Evolutionary conservation across 2,113 vertebrate genomes (phyloP).

Genomic region (Lipotes vexillifer): DNA sequence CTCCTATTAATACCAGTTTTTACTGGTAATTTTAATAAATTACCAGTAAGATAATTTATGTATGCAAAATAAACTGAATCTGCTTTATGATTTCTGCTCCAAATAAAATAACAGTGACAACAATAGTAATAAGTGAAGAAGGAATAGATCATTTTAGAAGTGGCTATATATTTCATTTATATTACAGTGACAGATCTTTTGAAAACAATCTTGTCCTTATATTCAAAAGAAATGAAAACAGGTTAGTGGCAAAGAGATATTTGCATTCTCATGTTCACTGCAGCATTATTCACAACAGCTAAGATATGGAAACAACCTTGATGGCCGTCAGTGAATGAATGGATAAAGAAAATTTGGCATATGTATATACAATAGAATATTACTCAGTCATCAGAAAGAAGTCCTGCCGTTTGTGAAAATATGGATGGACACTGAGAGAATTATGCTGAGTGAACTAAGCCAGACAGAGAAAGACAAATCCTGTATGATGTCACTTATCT

Average conservation of each 20-base stretch:
- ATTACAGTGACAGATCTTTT: neutral
- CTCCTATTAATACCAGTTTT: neutral
- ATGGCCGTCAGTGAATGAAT: neutral
- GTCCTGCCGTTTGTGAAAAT: neutral
- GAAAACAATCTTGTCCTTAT: neutral
- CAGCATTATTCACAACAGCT: neutral
- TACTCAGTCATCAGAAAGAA: neutral
- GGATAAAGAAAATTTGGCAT: neutral
- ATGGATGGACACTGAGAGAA: neutral
- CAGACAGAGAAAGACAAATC: neutral
- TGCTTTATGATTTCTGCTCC: neutral
- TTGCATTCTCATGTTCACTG: neutral
- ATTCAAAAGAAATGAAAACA: neutral
- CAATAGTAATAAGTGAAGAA: neutral
- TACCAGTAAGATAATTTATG: neutral
- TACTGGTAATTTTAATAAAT: neutral
- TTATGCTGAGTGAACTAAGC: neutral
- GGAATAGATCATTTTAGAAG: neutral
- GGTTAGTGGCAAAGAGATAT: neutral
- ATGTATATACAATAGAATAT: neutral
- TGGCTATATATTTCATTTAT: neutral
- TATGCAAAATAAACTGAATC: neutral
- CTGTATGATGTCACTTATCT: neutral
- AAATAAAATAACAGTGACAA: neutral
- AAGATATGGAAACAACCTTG: neutral